Evolutionary conservation across 2,888 invertebrate species (phyloP).

Genomic region (Lasioglossum morio): DNA sequence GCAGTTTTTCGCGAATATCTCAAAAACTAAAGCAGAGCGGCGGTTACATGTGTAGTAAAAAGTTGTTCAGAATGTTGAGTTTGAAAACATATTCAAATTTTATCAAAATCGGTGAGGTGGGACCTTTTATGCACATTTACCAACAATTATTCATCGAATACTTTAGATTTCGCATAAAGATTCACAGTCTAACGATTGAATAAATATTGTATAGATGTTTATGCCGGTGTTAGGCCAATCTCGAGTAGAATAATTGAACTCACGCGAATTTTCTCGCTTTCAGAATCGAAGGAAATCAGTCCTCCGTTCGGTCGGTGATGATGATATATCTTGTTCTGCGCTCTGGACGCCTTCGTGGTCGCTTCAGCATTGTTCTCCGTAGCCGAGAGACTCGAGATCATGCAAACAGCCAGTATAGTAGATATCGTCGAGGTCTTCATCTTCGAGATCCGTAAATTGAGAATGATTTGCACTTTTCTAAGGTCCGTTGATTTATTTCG

Average conservation of each 20-base stretch:
- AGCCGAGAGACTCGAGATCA: background rate
- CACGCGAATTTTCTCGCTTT: constrained; percentile 86
- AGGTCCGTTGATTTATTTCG: constrained; percentile 20
- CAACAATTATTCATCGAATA: background rate
- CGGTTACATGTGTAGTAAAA: too few relatives aligned
- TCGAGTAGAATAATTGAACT: constrained; percentile 59
- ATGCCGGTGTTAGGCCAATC: background rate
- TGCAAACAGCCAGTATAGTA: constrained; percentile 2
- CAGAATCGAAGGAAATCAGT: constrained; percentile 87
- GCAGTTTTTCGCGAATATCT: too few relatives aligned
- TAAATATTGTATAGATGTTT: background rate
- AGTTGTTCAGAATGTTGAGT: too few relatives aligned
- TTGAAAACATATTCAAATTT: too few relatives aligned
- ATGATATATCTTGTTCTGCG: constrained; percentile 15
- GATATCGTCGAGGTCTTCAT: constrained; percentile 30
- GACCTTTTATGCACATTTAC: too few relatives aligned
- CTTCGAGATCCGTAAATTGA: background rate
- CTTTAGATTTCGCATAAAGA: background rate
- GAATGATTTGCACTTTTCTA: background rate
- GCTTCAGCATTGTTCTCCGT: background rate
- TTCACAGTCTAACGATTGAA: background rate
- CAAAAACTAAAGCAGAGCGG: too few relatives aligned
- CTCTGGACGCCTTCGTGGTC: constrained; percentile 14
- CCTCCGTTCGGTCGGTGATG: constrained; percentile 77
- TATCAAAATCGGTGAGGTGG: too few relatives aligned